Evolutionary conservation across 2,113 vertebrate genomes (phyloP), one percentile per base, ranked within the genome.

Genomic region (Anhinga anhinga): DNA sequence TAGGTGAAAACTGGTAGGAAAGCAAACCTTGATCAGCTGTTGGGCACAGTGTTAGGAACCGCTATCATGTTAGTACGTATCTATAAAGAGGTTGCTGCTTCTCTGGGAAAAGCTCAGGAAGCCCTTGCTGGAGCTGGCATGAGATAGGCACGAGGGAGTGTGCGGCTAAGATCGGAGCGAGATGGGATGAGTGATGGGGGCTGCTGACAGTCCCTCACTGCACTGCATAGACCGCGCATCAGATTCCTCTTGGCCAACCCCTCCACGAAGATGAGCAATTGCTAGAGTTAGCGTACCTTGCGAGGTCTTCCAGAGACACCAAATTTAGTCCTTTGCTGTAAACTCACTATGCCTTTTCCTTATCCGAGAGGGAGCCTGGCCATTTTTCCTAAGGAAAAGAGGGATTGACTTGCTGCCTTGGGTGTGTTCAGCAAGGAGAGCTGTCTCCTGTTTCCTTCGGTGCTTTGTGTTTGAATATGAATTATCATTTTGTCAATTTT

Each of bases 81-180:
- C 30, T 11, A 9, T 70, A 13, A 76, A 59, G 40, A 55, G n/a
- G 16, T 66, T 80, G 38, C 42, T 50, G 27, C 38, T 79, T 45
- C 38, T 34, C 42, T 56, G 72, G 62, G 72, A 81, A 63, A 32
- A 77, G 44, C 26, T 12, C 49, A 11, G 52, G 65, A 38, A 82
- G 34, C 5, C 50, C 18, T 52, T 58, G 36, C 38, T 58, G 73
- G 69, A 36, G 56, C 78, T 92, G 50, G 15, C 20, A 1, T 5
- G 34, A 52, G 40, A 11, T 5, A 3, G 13, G 17, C 21, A 1
- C 21, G 0, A 5, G 22, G 71, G 32, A 59, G 29, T 0, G 5
- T 22, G 44, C 53, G 6, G 72, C 30, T 14, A 5, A 47, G 42
- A 11, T 36, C 4, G 15, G 6, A 47, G 25, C 5, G 2, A 16